Evolutionary conservation across 2,888 invertebrate genomes (phyloP).

Genomic region (Sarcophaga subvicina): DNA sequence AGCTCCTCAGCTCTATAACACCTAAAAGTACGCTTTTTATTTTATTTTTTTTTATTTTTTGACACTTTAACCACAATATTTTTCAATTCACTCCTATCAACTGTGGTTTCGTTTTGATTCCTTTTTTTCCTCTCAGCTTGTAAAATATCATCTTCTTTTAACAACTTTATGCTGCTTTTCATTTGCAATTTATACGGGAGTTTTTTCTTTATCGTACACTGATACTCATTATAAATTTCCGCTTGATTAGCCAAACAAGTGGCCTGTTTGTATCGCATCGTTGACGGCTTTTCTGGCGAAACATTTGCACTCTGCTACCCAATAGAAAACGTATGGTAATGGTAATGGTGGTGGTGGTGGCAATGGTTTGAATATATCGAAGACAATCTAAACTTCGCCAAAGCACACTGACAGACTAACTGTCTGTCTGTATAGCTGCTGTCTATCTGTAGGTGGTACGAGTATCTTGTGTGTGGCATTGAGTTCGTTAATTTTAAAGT

Average conservation of each 20-base stretch:
- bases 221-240: slow-evolving; percentile 72
- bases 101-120: slow-evolving; percentile 39
- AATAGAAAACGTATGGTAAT: no score
- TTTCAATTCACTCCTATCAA: background rate
- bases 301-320: slow-evolving; percentile 8
- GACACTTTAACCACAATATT: background rate
- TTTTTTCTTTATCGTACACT: slow-evolving; percentile 40
- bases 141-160: slow-evolving; percentile 40
- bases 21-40: no score
- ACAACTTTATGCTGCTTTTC: slow-evolving; percentile 43
- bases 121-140: background rate
- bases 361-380: no score
- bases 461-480: slow-evolving; percentile 32
- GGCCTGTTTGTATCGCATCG: slow-evolving; percentile 67
- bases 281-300: slow-evolving; percentile 37
- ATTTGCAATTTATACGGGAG: background rate
- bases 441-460: slow-evolving; percentile 13
- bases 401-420: no score
- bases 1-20: no score
- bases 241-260: slow-evolving; percentile 74
- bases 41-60: background rate
- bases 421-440: background rate
- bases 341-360: no score
- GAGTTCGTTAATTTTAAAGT: slow-evolving; percentile 68
- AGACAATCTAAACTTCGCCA: no score